Percentiles rank a stretch among this genome's conserved stretches.
phyloP scores from a whole-genome alignment of 2,797 vertebrate species.

The Eidolon dupreanum region DNA sequence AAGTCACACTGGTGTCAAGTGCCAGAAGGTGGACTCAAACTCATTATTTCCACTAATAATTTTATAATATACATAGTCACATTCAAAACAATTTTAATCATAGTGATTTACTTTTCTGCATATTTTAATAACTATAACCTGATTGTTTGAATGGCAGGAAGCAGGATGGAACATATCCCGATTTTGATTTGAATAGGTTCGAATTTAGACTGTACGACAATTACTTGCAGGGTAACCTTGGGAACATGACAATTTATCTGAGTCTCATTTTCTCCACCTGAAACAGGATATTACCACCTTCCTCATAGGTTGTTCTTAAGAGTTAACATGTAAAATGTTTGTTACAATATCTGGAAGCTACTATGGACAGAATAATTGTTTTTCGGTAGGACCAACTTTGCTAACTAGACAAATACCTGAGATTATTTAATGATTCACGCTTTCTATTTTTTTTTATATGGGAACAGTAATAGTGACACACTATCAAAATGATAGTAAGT shows the following conservation, averaged over 20 bases:
- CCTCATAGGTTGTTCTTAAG: background rate
- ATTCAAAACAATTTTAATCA: background rate
- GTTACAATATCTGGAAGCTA: background rate
- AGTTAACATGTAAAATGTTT: background rate
- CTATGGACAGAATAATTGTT: background rate
- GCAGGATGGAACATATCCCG: background rate
- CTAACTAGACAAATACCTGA: background rate
- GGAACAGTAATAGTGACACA: background rate
- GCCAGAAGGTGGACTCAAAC: background rate
- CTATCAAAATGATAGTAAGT: background rate
- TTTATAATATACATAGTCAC: background rate
- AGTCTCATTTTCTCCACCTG: background rate
- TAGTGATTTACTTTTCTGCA: conserved; percentile 15
- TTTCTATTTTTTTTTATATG: background rate
- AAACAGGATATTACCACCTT: background rate
- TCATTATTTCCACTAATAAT: background rate
- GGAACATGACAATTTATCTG: background rate
- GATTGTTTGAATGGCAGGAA: background rate
- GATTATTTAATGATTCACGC: background rate
- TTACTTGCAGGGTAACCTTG: background rate
- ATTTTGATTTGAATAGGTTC: conserved; percentile 16
- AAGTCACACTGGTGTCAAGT: background rate
- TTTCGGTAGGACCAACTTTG: background rate
- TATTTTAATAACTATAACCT: background rate
- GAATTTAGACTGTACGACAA: background rate